Conservation (phyloP, 2,797 vertebrate species). For the Percopsis omiscomaycus region DNA sequence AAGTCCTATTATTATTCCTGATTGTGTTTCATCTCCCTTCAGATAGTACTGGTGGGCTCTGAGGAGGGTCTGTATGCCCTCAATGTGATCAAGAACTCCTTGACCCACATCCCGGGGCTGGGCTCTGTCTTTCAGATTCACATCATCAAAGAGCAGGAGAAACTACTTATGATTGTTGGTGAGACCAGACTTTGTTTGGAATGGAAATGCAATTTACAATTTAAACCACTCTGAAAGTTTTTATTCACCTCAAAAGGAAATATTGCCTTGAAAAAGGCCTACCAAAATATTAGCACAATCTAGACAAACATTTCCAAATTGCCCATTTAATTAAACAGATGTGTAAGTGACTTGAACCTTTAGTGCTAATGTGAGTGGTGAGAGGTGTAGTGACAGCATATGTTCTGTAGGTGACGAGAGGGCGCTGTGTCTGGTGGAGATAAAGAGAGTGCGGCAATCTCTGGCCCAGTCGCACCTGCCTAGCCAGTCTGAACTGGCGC, state of each 20-base stretch:
- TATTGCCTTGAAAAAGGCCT: no score
- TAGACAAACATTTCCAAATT: no score
- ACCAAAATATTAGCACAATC: no score
- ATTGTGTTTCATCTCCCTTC: conserved; percentile 16
- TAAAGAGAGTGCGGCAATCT: conserved; percentile 96
- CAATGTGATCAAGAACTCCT: conserved; percentile 97
- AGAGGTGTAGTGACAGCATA: conserved; percentile 20
- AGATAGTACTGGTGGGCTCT: conserved; percentile 97
- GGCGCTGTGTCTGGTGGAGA: conserved; percentile 92
- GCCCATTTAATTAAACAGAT: no score
- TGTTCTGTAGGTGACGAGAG: conserved; percentile 88
- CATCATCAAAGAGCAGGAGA: conserved; percentile 96
- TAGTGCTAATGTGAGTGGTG: neutral
- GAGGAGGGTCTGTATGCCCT: conserved; percentile 97
- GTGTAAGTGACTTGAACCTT: no score
- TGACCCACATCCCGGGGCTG: conserved; percentile 93
- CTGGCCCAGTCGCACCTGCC: conserved; percentile 95
- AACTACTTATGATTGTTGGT: conserved; percentile 98
- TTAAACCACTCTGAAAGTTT: no score
- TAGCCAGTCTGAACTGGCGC: conserved; percentile 88
- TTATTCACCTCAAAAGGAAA: no score
- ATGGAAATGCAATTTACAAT: neutral
- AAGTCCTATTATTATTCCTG: conserved; percentile 10
- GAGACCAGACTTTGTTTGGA: conserved; percentile 41
- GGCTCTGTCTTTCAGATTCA: conserved; percentile 98